Conservation (phyloP, 2,113 vertebrate species). For the Caracal caracal region DNA sequence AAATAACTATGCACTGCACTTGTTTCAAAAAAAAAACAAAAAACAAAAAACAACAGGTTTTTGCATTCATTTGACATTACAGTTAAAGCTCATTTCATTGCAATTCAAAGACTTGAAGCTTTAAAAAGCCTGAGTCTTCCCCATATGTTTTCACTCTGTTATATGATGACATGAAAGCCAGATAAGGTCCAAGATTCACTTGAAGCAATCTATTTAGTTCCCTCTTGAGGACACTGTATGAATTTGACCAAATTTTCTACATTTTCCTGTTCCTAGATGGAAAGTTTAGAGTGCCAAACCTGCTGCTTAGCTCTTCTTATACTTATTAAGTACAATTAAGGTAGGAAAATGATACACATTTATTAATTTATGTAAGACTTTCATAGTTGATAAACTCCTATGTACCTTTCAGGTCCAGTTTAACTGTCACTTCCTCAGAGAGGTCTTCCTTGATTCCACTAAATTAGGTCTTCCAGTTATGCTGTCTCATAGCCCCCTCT, state of each 20-base stretch:
- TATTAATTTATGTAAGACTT: slow-evolving; percentile 3
- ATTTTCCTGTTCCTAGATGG: not conserved
- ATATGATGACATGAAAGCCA: not conserved
- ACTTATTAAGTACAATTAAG: not conserved
- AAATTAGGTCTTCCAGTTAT: not conserved
- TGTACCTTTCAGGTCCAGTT: not conserved
- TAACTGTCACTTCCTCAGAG: not conserved
- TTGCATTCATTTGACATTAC: not conserved
- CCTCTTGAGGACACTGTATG: not conserved
- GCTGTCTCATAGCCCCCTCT: not conserved
- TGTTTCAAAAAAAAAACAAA: not conserved
- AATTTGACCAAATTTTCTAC: not conserved
- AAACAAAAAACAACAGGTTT: not conserved
- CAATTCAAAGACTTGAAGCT: not conserved
- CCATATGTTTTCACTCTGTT: not conserved
- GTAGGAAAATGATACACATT: not conserved
- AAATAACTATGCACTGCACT: not conserved
- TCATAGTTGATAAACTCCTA: not conserved
- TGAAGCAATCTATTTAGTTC: not conserved
- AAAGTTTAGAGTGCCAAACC: not conserved
- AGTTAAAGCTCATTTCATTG: not conserved
- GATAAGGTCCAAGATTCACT: not conserved
- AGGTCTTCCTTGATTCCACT: not conserved
- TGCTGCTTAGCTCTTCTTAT: not conserved
- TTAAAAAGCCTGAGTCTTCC: not conserved